Percentiles rank a stretch among this genome's conserved stretches.
Evolutionary conservation across 1,140 invertebrate species (phyloP).

Genomic region (Ostrea denselamellosa): DNA sequence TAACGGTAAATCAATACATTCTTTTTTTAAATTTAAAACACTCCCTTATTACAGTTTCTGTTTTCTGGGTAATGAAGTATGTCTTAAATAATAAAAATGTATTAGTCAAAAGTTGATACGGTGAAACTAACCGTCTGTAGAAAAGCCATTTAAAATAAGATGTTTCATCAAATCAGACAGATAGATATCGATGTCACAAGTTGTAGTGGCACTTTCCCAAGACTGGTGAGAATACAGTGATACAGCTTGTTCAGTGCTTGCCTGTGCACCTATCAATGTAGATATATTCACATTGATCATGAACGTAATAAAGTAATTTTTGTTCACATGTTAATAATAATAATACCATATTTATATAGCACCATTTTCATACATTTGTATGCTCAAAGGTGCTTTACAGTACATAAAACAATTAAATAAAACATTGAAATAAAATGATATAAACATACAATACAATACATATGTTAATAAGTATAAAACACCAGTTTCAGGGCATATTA

Average conservation of each 20-base stretch:
- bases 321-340: too few relatives aligned
- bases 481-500: too few relatives aligned
- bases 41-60: too few relatives aligned
- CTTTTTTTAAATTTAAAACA: not conserved
- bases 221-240: not conserved
- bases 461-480: too few relatives aligned
- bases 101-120: not conserved
- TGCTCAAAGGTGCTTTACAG: too few relatives aligned
- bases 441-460: too few relatives aligned
- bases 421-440: too few relatives aligned
- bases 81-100: not conserved
- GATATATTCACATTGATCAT: too few relatives aligned
- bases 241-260: not conserved
- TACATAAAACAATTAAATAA: too few relatives aligned
- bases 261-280: not conserved
- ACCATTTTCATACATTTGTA: too few relatives aligned
- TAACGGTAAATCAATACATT: not conserved
- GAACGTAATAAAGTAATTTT: too few relatives aligned
- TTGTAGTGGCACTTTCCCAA: not conserved
- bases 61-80: not conserved
- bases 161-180: not conserved
- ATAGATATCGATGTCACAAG: slow-evolving; percentile 1
- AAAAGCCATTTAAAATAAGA: not conserved
- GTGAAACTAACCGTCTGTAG: not conserved
- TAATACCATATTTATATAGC: too few relatives aligned